Evolutionary conservation across 2,113 vertebrate genomes (phyloP), one percentile per base, ranked within the genome.

Genomic region (Brachypteracias leptosomus): DNA sequence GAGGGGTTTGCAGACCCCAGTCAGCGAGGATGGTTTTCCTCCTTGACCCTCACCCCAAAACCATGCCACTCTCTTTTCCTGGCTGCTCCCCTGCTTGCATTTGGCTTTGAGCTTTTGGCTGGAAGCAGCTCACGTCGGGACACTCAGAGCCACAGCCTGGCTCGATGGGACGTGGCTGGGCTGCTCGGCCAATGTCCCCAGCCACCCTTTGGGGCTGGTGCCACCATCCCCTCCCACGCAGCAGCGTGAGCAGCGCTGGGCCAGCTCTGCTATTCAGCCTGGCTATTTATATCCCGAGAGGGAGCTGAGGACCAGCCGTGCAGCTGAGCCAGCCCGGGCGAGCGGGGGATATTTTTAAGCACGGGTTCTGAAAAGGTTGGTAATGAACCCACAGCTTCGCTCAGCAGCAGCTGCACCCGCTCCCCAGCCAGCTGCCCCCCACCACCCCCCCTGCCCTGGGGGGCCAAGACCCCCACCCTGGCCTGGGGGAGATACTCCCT

Each of bases 251-350:
- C 89, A 95, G 70, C 10, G 61, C 96, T 71, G 85, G 94, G 77
- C 92, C 92, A 94, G 92, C n/a, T 2, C 10, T 93, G 90, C 85
- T 74, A 71, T 89, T 95, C 92, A 96, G 73, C 7, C 77, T 2
- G 4, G 25, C 70, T 96, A 95, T 96, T 96, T 96, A 94, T 95
- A 94, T 66, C 85, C 89, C 8, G 3, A 91, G 93, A 93, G 85
- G 81, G 90, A 94, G 94, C 42, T 66, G 88, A 94, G 90, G 85
- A 93, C 51, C 90, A 93, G 94, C 76, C 81, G 3, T 6, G 25
- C 95, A 95, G 96, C 94, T 96, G 96, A 95, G 94, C 92, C 94
- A 87, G 85, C 85, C 90, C 24, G 4, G 52, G 77, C 3, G 0
- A 77, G 46, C 13, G 1, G 55, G 55, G 74, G 92, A 71, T 95